A percentile compares a stretch with the other conserved stretches of the same genome.
These are phyloP conservation scores for Menura novaehollandiae DNA, from an alignment of 2,113 vertebrate genomes.

Conservation along the genomic window DNA sequence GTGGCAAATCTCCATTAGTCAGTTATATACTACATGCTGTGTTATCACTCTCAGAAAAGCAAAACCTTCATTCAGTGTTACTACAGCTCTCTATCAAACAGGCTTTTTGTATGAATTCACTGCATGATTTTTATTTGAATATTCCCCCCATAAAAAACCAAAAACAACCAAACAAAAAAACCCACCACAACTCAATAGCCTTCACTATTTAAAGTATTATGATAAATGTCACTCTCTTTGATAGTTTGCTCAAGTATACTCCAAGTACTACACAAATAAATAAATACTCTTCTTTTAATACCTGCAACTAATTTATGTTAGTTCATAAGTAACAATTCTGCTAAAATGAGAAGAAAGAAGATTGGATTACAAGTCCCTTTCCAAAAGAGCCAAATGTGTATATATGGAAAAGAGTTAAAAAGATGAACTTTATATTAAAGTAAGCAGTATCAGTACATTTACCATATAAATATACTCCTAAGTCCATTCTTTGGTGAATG, in stretches of 20 bases:
- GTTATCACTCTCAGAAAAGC: not conserved
- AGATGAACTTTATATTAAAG: slow-evolving; percentile 29
- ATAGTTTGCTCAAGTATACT: not conserved
- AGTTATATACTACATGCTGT: not conserved
- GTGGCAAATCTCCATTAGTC: not conserved
- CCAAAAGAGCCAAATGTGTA: not conserved
- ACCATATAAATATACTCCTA: slow-evolving; percentile 53
- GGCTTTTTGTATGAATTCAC: not conserved
- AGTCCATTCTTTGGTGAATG: slow-evolving; percentile 46
- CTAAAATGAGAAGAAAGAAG: slow-evolving; percentile 22
- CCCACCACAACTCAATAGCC: not conserved
- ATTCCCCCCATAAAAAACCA: not conserved
- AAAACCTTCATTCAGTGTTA: not conserved
- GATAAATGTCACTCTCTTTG: not conserved
- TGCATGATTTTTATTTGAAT: not conserved
- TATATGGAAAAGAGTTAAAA: slow-evolving; percentile 28
- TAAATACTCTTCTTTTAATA: not conserved
- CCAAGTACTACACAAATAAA: not conserved
- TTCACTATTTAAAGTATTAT: not conserved
- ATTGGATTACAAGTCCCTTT: slow-evolving; percentile 21
- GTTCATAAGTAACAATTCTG: slow-evolving; percentile 16
- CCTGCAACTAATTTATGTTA: not conserved
- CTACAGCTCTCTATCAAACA: not conserved
- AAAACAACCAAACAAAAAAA: not conserved
- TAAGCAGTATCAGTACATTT: slow-evolving; percentile 52